Evolutionary conservation across 2,888 invertebrate species (phyloP), one percentile per base, ranked within the genome.

Genomic region (Machimus rusticus): DNA sequence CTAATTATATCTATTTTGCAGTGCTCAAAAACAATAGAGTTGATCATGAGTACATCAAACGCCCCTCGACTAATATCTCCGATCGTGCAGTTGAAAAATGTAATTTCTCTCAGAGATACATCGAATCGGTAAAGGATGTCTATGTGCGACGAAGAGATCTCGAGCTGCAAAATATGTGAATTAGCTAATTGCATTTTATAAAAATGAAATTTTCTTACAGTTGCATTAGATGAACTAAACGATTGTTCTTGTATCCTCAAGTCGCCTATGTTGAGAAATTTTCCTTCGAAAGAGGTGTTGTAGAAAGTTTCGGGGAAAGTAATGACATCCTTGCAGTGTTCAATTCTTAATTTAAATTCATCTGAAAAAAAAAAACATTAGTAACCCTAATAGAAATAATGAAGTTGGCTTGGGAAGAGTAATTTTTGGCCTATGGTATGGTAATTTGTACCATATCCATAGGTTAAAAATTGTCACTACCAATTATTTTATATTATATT

Each of bases 31-130:
- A 89, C 89, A 14, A 93, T 91, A 74, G 91, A 90, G 88, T 91
- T 90, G 81, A 93, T 92, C 5, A 89, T 90, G 46, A 91, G 90
- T n/a, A 92, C 92, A 90, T 93, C 91, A 87, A 93, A 93, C 5
- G 93, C 91, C 3, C 90, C 90, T 2, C 90, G 89, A 76, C 90
- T 90, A 12, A 93, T 90, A 2, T 88, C 90, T 9, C 90, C 90
- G 57, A 93, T 93, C 12, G 88, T 90, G 87, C 92, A 92, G 86
- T 91, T 91, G 51, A 89, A 89, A 74, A 92, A 92, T 23, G 89
- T 90, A 5, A 93, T 91, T 87, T 91, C 91, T 39, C 91, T 91
- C 87, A 93, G 89, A 4, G 91, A 91, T 2, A 91, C 91, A 34
- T 91, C 92, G 66, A 92, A 91, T 28, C 91, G 90, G 81, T 91